Conservation (phyloP, 2,797 vertebrate genomes). For the Setipinna tenuifilis region DNA sequence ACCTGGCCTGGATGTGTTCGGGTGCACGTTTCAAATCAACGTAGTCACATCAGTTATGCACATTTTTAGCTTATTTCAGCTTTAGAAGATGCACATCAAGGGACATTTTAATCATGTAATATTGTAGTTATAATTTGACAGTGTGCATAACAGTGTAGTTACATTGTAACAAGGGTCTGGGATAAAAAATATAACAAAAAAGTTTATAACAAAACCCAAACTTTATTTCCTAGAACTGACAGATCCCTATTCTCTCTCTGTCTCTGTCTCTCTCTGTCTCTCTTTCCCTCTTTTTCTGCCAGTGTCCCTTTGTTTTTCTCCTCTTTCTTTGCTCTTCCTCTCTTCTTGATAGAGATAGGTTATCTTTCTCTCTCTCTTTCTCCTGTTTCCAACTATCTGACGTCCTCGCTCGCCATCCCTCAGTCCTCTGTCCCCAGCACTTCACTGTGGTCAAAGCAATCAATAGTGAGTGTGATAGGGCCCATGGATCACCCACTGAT, state of each 20-base stretch:
- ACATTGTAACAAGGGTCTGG: background rate
- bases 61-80: too few relatives aligned
- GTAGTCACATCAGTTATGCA: too few relatives aligned
- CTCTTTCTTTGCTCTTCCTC: too few relatives aligned
- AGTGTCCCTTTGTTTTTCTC: too few relatives aligned
- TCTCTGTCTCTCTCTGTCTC: background rate
- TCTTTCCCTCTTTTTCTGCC: background rate
- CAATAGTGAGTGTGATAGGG: background rate
- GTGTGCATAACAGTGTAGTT: background rate
- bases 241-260: background rate
- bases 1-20: too few relatives aligned
- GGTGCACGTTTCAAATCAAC: too few relatives aligned
- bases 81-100: too few relatives aligned
- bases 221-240: too few relatives aligned
- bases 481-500: conserved; percentile 12
- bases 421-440: conserved; percentile 20
- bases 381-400: background rate
- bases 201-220: background rate
- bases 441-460: background rate
- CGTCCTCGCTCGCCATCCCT: background rate
- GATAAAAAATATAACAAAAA: background rate
- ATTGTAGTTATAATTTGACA: too few relatives aligned
- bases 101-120: too few relatives aligned
- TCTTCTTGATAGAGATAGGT: too few relatives aligned
- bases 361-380: background rate